A percentile compares a stretch with the other conserved stretches of the same genome.
Conservation (phyloP, 2,113 vertebrate genomes). For the Saimiri boliviensis region DNA sequence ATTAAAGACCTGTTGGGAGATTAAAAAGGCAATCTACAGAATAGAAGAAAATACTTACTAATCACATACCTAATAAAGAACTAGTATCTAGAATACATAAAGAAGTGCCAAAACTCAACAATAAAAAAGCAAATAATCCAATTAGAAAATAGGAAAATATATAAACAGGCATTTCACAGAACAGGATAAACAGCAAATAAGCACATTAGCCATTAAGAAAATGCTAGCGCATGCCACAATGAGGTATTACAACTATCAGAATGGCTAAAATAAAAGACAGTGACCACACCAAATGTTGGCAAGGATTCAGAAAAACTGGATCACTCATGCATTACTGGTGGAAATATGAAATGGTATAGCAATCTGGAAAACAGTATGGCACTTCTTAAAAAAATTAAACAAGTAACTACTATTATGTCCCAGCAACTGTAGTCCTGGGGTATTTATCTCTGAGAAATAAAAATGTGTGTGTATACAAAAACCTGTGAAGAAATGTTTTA, state of each 20-base stretch:
- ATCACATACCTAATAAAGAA: not conserved
- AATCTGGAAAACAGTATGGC: not conserved
- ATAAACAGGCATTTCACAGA: not conserved
- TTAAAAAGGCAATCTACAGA: not conserved
- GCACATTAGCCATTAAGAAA: not conserved
- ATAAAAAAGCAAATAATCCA: not conserved
- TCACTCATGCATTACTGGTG: not conserved
- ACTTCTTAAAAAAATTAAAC: slow-evolving; percentile 1
- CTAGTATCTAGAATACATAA: not conserved
- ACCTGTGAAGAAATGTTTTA: not conserved
- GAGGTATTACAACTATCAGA: not conserved
- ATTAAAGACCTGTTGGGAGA: not conserved
- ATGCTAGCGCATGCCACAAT: not conserved
- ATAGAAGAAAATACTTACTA: not conserved
- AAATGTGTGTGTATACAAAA: not conserved
- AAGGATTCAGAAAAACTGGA: not conserved
- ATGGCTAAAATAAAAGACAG: not conserved
- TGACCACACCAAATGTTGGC: not conserved
- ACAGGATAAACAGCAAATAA: not conserved
- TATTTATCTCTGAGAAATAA: not conserved
- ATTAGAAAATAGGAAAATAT: not conserved
- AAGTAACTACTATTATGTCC: not conserved
- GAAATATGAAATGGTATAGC: not conserved
- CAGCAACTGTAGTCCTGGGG: not conserved
- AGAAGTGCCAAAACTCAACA: slow-evolving; percentile 19